phyloP scores from a whole-genome alignment of 2,888 invertebrate species.

The Pristionchus maxplancki region DNA sequence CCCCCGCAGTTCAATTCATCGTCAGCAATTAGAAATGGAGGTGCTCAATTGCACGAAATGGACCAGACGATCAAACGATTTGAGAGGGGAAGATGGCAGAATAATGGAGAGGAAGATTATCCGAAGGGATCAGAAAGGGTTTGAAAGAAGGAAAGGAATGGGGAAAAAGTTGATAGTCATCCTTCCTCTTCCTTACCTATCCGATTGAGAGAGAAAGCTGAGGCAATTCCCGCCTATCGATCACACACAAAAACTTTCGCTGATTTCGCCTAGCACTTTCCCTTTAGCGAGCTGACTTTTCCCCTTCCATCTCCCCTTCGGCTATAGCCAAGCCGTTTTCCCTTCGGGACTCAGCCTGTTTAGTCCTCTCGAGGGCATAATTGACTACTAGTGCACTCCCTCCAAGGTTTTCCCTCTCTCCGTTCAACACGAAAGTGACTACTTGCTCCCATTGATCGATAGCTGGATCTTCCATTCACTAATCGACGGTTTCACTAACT shows the following conservation, averaged over 20 bases:
- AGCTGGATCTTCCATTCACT: not conserved
- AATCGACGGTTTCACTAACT: conserved; percentile 5
- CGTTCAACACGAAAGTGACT: not conserved
- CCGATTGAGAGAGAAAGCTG: not conserved
- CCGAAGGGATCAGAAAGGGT: conserved; percentile 20
- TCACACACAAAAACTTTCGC: conserved; percentile 37
- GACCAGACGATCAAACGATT: conserved; percentile 4
- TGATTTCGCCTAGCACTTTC: conserved; percentile 31
- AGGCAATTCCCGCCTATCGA: conserved; percentile 13
- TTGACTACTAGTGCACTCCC: conserved; percentile 8
- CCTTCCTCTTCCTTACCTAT: not conserved
- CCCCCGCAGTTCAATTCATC: not conserved
- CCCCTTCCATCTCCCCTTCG: not conserved
- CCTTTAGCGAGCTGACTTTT: not conserved
- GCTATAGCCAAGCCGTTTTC: not conserved
- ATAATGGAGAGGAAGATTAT: conserved; percentile 5
- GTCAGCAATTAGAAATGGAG: not conserved
- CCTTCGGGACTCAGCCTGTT: not conserved
- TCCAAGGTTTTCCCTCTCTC: not conserved
- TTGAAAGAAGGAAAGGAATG: not conserved
- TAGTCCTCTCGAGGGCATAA: not conserved
- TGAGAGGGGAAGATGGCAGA: not conserved
- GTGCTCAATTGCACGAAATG: not conserved
- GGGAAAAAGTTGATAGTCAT: not conserved
- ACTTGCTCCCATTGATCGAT: not conserved